Conservation (phyloP, 2,797 vertebrate species). For the Prunella strophiata region DNA sequence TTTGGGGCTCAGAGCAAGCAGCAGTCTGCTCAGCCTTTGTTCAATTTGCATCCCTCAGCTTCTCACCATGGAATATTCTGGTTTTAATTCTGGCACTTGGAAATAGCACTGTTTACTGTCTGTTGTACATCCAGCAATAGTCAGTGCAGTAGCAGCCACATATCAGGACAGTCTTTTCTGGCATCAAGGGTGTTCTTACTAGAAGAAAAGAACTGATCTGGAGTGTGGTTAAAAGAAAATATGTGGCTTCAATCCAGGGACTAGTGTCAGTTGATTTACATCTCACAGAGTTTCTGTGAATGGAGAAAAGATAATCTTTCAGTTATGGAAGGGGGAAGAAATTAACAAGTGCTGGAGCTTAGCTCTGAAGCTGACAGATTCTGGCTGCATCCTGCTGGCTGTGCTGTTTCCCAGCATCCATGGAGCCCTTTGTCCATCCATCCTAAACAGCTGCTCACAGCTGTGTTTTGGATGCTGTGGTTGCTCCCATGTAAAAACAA, state of each 20-base stretch:
- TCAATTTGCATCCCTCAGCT: background rate
- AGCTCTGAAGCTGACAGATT: background rate
- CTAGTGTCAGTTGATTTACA: background rate
- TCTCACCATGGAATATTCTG: background rate
- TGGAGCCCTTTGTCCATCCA: background rate
- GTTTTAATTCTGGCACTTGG: background rate
- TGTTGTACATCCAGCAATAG: background rate
- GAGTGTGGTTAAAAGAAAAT: background rate
- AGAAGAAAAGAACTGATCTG: background rate
- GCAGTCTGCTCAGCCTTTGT: background rate
- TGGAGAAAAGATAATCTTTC: background rate
- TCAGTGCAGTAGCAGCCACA: background rate
- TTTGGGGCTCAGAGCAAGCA: background rate
- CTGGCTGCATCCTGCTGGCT: constrained; percentile 36
- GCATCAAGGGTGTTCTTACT: background rate
- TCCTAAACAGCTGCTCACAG: background rate
- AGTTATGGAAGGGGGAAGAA: background rate
- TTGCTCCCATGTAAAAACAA: background rate
- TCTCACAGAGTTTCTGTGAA: background rate
- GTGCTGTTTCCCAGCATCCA: background rate
- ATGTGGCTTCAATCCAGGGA: background rate
- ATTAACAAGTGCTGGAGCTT: background rate
- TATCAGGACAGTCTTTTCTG: background rate
- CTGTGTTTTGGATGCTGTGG: background rate
- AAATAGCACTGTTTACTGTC: background rate